Conservation (phyloP, 2,888 invertebrate species). For the Amphimallon solstitiale region DNA sequence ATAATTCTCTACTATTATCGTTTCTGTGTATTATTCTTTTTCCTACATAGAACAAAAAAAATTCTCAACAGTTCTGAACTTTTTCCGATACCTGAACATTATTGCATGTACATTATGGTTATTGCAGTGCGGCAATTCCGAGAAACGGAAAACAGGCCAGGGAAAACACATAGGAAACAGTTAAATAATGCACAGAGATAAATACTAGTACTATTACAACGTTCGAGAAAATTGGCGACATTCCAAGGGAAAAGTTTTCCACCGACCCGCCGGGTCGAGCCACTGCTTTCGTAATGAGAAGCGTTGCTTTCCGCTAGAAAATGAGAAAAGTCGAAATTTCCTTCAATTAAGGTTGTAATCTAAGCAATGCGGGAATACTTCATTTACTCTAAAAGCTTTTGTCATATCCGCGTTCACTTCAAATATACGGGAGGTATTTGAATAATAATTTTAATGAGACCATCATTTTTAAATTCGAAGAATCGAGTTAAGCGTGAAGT, state of each 20-base stretch:
- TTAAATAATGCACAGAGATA: conserved; percentile 28
- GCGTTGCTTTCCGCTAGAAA: conserved; percentile 10
- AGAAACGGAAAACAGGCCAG: conserved; percentile 12
- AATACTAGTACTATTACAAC: conserved; percentile 12
- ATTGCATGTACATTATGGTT: conserved; percentile 5
- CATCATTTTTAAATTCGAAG: not conserved
- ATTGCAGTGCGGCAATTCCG: conserved; percentile 1
- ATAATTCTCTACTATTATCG: too few relatives aligned
- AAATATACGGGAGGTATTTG: not conserved
- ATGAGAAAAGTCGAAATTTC: conserved; percentile 16
- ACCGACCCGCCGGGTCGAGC: not conserved
- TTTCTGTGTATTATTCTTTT: too few relatives aligned
- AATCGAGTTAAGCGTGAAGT: too few relatives aligned
- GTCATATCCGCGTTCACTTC: not conserved
- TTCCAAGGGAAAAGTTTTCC: conserved; percentile 7
- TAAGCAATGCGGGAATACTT: conserved; percentile 22
- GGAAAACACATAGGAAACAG: not conserved
- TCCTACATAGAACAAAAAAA: too few relatives aligned
- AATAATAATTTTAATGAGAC: not conserved
- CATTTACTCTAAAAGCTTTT: conserved; percentile 8
- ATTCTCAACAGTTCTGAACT: not conserved
- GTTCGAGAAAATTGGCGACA: conserved; percentile 21
- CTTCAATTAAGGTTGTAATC: conserved; percentile 22
- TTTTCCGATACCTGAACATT: conserved; percentile 6
- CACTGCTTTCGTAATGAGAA: not conserved